Conservation (phyloP, 1,140 invertebrate species). For the Drosophila athabasca region DNA sequence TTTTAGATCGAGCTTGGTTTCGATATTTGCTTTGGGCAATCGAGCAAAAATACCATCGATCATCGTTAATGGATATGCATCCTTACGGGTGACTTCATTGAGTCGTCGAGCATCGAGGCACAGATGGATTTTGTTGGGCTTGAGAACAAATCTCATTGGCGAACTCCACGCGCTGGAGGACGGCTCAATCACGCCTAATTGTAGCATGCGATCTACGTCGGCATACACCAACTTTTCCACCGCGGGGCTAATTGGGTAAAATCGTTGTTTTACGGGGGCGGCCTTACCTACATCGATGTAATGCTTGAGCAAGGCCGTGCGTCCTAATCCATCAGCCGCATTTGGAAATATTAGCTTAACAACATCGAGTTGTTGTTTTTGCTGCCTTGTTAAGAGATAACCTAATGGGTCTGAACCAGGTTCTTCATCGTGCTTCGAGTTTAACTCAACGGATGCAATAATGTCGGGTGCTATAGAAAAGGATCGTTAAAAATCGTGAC, state of each 20-base stretch:
- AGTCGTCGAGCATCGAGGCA: no score
- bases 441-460: background rate
- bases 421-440: background rate
- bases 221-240: no score
- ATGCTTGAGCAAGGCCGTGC: background rate
- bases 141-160: no score
- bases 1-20: no score
- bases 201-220: no score
- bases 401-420: background rate
- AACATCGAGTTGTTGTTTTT: background rate
- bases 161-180: background rate
- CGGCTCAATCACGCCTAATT: no score
- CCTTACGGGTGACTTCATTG: background rate
- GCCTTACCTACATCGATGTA: background rate
- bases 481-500: no score
- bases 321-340: background rate
- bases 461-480: no score
- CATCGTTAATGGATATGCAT: background rate
- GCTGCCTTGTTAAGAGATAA: background rate
- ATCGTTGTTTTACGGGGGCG: background rate
- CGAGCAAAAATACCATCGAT: slow-evolving; percentile 1
- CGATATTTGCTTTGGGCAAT: background rate
- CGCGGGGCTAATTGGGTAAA: background rate
- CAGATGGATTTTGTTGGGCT: no score
- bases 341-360: slow-evolving; percentile 1